Evolutionary conservation across 2,888 invertebrate species (phyloP), one percentile per base, ranked within the genome.

Genomic region (Nymphalis c-album): DNA sequence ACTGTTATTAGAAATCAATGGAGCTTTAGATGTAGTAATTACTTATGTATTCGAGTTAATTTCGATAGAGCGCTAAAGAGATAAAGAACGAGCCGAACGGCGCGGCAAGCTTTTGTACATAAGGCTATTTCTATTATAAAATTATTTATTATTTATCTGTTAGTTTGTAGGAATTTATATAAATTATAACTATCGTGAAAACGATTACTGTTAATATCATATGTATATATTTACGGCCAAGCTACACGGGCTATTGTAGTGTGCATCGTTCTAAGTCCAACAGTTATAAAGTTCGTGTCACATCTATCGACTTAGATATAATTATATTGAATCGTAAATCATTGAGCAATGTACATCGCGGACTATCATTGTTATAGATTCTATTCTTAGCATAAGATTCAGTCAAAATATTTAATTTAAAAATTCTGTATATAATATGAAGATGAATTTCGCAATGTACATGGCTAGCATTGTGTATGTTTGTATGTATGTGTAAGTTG

Each of bases 131-230:
- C 76, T 77, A 79, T 84, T 78, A 60, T 70, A 78, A 87, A 85
- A 87, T 84, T 90, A 92, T 91, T 92, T 91, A 92, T 91, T 91
- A 87, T 89, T 90, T 90, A 86, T 86, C 83, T 71, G 81, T 85
- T 87, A 88, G 83, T 84, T 83, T 74, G 69, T 89, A 87, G 80
- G 79, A 73, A 71, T 76, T 75, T 70, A 75, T 60, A 71, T 73
- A 69, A 64, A 72, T 69, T 75, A 75, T 73, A 76, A 78, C 77
- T 74, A 74, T 77, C 73, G 78, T 78, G 67, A 76, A 78, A 78
- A 74, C 75, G 77, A 72, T 80, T 76, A 80, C 75, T 83, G 84
- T 85, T 84, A 79, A 83, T 77, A 79, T 59, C 67, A 62, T 70
- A 69, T 72, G 69, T 73, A 71, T 63, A 73, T 69, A 73, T 71